A percentile compares a stretch with the other conserved stretches of the same genome.
Conservation (phyloP, 2,888 invertebrate species). For the Torymus auratus region DNA sequence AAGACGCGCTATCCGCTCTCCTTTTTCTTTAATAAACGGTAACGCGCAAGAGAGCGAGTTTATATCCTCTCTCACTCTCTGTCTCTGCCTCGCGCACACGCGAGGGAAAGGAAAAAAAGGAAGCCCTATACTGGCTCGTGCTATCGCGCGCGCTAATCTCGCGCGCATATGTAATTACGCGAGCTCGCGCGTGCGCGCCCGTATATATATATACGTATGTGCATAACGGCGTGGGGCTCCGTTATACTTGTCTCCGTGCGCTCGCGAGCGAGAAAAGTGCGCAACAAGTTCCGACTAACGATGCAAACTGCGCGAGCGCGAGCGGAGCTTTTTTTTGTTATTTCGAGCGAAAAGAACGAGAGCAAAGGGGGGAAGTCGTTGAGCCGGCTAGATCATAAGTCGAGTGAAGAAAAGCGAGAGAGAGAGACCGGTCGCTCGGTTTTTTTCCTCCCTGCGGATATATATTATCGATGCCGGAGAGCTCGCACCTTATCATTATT, state of each 20-base stretch:
- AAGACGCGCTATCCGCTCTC: too few species aligned
- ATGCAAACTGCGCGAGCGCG: not conserved
- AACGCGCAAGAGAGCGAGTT: too few species aligned
- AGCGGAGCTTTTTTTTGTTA: too few species aligned
- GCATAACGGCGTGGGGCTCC: slow-evolving; percentile 18
- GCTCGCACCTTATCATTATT: slow-evolving; percentile 35
- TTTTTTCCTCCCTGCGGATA: too few species aligned
- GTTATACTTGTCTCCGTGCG: slow-evolving; percentile 47
- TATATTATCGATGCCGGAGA: too few species aligned
- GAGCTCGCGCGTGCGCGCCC: slow-evolving; percentile 32
- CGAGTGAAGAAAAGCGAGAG: too few species aligned
- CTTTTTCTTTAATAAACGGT: too few species aligned
- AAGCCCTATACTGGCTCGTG: not conserved
- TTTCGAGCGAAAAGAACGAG: too few species aligned
- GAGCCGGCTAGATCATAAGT: not conserved
- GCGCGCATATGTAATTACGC: slow-evolving; percentile 44
- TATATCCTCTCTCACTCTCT: too few species aligned
- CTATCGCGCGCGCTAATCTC: slow-evolving; percentile 42
- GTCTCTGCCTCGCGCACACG: too few species aligned
- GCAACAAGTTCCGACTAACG: slow-evolving; percentile 22
- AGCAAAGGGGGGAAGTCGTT: not conserved
- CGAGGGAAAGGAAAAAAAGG: slow-evolving; percentile 11
- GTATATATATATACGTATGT: not conserved
- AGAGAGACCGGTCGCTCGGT: too few species aligned
- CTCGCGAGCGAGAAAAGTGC: slow-evolving; percentile 16